These are phyloP conservation scores for Diabrotica balteata DNA, from an alignment of 2,888 invertebrate species.

Conservation along the genomic window DNA sequence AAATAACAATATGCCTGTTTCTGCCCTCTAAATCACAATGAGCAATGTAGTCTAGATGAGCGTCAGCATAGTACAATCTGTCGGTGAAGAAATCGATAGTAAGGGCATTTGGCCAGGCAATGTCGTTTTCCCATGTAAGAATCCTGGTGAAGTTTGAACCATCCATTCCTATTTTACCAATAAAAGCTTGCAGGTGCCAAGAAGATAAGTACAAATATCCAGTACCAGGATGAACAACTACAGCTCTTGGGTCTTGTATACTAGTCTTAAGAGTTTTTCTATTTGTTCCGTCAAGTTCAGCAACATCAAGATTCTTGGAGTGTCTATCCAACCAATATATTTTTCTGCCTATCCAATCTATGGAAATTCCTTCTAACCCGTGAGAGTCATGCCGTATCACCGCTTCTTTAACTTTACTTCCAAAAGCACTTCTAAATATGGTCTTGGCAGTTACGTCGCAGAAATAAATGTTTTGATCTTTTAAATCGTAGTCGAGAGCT, in stretches of 20 bases:
- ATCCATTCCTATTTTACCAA: slow-evolving; percentile 97
- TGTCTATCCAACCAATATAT: slow-evolving; percentile 97
- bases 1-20: slow-evolving; percentile 81
- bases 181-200: slow-evolving; percentile 95
- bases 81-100: slow-evolving; percentile 97
- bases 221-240: slow-evolving; percentile 92
- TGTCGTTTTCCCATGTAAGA: slow-evolving; percentile 89
- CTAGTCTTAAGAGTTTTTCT: slow-evolving; percentile 88
- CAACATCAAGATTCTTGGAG: slow-evolving; percentile 93
- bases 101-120: slow-evolving; percentile 98
- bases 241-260: slow-evolving; percentile 92
- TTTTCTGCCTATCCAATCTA: slow-evolving; percentile 97
- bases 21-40: slow-evolving; percentile 92
- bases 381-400: slow-evolving; percentile 92
- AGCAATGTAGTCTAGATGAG: slow-evolving; percentile 97
- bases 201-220: slow-evolving; percentile 95
- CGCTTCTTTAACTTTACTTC: slow-evolving; percentile 69
- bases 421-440: slow-evolving; percentile 79
- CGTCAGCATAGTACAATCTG: slow-evolving; percentile 96
- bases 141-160: slow-evolving; percentile 90
- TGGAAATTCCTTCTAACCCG: slow-evolving; percentile 95
- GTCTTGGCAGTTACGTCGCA: slow-evolving; percentile 96
- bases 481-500: slow-evolving; percentile 91
- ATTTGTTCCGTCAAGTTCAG: slow-evolving; percentile 90
- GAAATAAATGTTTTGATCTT: slow-evolving; percentile 88